Base-by-base conservation (phyloP, 2,113 vertebrate species). In the Megalops atlanticus region DNA sequence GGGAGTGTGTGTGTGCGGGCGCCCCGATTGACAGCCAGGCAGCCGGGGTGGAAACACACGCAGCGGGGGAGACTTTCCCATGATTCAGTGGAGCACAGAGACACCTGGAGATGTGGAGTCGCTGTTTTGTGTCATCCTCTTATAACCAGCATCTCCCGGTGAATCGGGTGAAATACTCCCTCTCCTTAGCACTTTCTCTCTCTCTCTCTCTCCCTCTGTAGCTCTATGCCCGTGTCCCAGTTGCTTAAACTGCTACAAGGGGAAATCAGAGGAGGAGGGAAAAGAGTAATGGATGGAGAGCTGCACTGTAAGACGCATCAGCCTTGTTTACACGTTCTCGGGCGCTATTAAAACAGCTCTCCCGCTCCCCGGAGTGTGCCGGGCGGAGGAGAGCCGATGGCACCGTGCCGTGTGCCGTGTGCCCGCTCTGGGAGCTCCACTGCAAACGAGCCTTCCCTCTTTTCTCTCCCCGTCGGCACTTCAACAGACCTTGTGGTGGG, bases 221-320 rank as follows among this genome's bases (percentile, higher is more conserved):
- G 5, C 68, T 33, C 27, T 14, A 8, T 70, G 5, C 27, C 68
- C 24, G 21, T 21, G 21, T n/a, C 24, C 54, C 54, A n/a, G 16
- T 21, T 3, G 31, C 12, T 35, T 6, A 35, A 31, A 31, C 68
- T 36, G 68, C 68, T 36, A 31, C 16, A 10, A 70, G 68, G 31
- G 2, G 31, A 45, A 79, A 85, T 83, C 84, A 83, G 73, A 79
- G 52, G 84, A 80, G 81, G 43, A 86, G 85, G 88, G 87, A 79
- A 74, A 58, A 68, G 49, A 47, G 2, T 16, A 71, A 81, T 80
- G 84, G 77, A 86, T 83, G 84, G 86, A 82, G 82, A 86, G 82
- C 24, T 35, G 52, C 8, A 35, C 21, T 14, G 45, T 14, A 52
- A 36, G 45, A 77, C 31, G 11, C 33, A 38, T 54, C 21, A 54